Base-by-base conservation (phyloP, 2,797 vertebrate species). In the Thamnophis elegans region DNA sequence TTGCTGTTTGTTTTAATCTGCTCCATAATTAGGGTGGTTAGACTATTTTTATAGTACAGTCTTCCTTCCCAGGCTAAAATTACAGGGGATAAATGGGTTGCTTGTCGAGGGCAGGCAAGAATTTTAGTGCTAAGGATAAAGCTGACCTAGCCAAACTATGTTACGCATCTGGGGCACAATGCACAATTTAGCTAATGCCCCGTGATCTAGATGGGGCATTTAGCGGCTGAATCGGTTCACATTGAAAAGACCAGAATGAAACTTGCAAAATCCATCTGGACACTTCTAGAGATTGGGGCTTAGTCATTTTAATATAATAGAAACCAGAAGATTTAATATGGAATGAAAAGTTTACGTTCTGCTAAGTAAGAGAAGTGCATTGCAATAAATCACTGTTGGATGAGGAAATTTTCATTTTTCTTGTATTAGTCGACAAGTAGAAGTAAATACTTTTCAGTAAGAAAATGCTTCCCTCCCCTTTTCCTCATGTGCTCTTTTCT, bases 71-170 rank as follows among this genome's bases (percentile, higher is more conserved):
- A 88, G 55, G 87, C 32, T 3, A 12, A 92, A 60, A 91, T 92
- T 94, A 93, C 5, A 94, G 88, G 73, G 78, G 0, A 90, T 25
- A 89, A 92, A 7, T 18, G 73, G 89, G 90, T 89, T 94, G 89
- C 93, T 87, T 94, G 93, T 92, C 47, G 91, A 91, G 86, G 87
- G 86, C 91, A 94, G 91, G 89, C 89, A 94, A 59, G 86, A 89
- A 85, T 94, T 94, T 94, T 88, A 58, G 86, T 87, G 87, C 60
- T 53, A 86, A 88, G 89, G 73, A 93, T 89, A 53, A 12, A 73
- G 78, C 89, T 42, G 32, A 13, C 13, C 3, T 53, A 93, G 26
- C 51, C 85, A 94, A 20, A 26, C 95, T 42, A 55, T 1, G 58
- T 89, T 93, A 91, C 65, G 55, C 18, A 2, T 92, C 92, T 89